These are phyloP conservation scores for Cebus imitator DNA, from an alignment of 2,113 vertebrate species.

Conservation along the genomic window DNA sequence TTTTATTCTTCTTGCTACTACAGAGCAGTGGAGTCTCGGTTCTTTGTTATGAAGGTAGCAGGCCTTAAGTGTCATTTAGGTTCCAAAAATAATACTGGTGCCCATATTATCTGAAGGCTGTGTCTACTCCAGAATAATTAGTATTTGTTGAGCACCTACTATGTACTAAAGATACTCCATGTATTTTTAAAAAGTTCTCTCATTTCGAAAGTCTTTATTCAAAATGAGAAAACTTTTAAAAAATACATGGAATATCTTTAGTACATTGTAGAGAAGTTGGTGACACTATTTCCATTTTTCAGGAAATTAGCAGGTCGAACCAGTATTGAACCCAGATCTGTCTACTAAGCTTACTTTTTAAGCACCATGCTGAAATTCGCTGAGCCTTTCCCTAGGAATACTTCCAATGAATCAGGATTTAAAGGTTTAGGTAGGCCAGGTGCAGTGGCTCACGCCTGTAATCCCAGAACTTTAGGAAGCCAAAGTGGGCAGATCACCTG, in stretches of 20 bases:
- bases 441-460: too few species aligned
- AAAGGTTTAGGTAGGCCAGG: neutral
- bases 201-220: neutral
- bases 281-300: neutral
- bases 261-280: neutral
- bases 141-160: neutral
- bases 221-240: neutral
- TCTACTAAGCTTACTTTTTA: neutral
- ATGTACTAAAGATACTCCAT: neutral
- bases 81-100: neutral
- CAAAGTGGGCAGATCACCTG: too few species aligned
- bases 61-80: neutral
- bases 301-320: neutral
- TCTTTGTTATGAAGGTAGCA: neutral
- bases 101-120: neutral
- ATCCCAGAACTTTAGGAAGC: too few species aligned
- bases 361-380: neutral
- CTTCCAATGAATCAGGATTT: neutral
- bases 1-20: neutral
- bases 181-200: neutral
- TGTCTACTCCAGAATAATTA: neutral
- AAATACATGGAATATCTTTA: too few species aligned
- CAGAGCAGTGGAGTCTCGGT: neutral
- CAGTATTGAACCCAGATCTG: neutral
- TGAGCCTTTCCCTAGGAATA: neutral